Conservation (phyloP, 2,113 vertebrate species). For the Percopsis transmontana region DNA sequence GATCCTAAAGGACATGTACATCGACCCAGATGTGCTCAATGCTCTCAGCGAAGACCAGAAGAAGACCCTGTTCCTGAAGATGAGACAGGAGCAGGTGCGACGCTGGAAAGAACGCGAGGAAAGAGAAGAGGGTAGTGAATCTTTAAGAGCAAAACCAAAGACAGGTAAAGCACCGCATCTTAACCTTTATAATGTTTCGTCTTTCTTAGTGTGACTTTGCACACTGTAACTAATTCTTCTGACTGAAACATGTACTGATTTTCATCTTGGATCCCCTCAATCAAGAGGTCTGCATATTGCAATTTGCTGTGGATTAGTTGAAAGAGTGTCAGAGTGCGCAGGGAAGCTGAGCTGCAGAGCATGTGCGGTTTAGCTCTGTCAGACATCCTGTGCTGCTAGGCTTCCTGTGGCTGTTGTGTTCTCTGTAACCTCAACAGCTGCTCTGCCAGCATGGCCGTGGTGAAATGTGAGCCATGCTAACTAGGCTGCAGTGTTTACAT, state of each 20-base stretch:
- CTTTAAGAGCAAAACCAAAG: constrained; percentile 57
- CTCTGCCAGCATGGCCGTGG: neutral
- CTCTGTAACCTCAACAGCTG: constrained; percentile 44
- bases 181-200: neutral
- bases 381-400: constrained; percentile 25
- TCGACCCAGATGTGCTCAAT: constrained; percentile 79
- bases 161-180: constrained; percentile 63
- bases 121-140: constrained; percentile 57
- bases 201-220: constrained; percentile 9
- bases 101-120: constrained; percentile 81
- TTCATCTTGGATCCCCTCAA: neutral
- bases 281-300: constrained; percentile 7
- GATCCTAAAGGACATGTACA: constrained; percentile 84
- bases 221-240: neutral
- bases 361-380: constrained; percentile 18
- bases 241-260: neutral
- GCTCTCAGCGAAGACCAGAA: constrained; percentile 82
- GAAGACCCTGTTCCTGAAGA: constrained; percentile 81
- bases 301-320: constrained; percentile 1
- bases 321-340: neutral
- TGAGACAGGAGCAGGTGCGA: constrained; percentile 82
- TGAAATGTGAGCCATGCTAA: neutral
- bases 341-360: constrained; percentile 22
- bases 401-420: constrained; percentile 5
- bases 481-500: constrained; percentile 26